These are phyloP conservation scores for Hipposideros larvatus DNA, from an alignment of 2,797 vertebrate species.

Conservation along the genomic window DNA sequence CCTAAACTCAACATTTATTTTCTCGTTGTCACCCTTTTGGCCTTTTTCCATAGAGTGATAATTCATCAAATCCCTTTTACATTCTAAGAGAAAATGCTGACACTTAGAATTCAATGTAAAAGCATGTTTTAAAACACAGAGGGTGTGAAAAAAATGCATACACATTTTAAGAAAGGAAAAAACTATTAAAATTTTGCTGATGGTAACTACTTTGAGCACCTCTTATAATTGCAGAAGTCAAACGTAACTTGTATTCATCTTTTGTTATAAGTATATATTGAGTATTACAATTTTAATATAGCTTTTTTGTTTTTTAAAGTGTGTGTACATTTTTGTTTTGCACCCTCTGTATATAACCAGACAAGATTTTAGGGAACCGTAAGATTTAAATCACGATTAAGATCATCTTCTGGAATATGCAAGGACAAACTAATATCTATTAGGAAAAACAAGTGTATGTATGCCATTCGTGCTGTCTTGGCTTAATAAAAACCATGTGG, in stretches of 20 bases:
- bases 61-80: background rate
- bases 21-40: background rate
- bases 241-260: too few relatives aligned
- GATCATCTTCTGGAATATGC: background rate
- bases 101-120: background rate
- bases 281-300: too few relatives aligned
- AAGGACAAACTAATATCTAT: background rate
- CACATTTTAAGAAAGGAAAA: too few relatives aligned
- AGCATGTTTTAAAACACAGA: background rate
- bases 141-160: too few relatives aligned
- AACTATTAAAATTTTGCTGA: too few relatives aligned
- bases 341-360: too few relatives aligned
- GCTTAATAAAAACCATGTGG: background rate
- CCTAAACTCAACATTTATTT: background rate
- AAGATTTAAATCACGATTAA: background rate
- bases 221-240: too few relatives aligned
- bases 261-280: too few relatives aligned
- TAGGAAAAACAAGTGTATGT: background rate
- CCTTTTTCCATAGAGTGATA: background rate
- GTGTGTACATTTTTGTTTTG: too few relatives aligned
- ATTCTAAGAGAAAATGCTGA: slow-evolving; percentile 21
- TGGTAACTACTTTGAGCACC: too few relatives aligned
- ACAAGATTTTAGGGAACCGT: background rate
- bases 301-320: too few relatives aligned
- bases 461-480: background rate